Conservation (phyloP, 2,888 invertebrate genomes). For the Cyaniris semiargus region DNA sequence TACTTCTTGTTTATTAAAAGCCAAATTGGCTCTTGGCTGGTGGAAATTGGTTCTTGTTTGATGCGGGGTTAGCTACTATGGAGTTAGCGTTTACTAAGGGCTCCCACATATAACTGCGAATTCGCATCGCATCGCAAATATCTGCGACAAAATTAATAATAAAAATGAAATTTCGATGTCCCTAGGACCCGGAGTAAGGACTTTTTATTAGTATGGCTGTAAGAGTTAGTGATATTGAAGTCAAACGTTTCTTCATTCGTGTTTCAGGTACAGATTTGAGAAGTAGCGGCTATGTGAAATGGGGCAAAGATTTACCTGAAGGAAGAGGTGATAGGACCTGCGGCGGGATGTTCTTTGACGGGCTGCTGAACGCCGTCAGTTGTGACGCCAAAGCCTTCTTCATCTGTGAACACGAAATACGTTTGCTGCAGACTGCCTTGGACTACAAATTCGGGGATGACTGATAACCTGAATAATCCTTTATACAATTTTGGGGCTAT, state of each 20-base stretch:
- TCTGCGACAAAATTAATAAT: too few relatives aligned
- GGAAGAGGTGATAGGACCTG: slow-evolving; percentile 54
- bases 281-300: slow-evolving; percentile 55
- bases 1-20: too few relatives aligned
- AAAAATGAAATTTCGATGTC: too few relatives aligned
- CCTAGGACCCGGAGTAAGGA: too few relatives aligned
- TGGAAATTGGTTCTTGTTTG: too few relatives aligned
- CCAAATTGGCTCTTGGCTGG: too few relatives aligned
- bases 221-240: neutral
- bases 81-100: too few relatives aligned
- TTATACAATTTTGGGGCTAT: neutral
- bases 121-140: too few relatives aligned
- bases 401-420: slow-evolving; percentile 64
- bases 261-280: slow-evolving; percentile 51
- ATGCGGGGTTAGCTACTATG: too few relatives aligned
- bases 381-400: slow-evolving; percentile 55
- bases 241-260: neutral
- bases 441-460: slow-evolving; percentile 42
- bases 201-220: too few relatives aligned
- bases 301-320: slow-evolving; percentile 62
- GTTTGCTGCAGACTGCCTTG: slow-evolving; percentile 37
- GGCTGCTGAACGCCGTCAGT: slow-evolving; percentile 56
- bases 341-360: slow-evolving; percentile 64
- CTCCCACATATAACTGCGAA: too few relatives aligned
- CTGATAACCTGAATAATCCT: neutral